Conservation (phyloP, 1,140 invertebrate species). For the Lepidotrigona ventralis region DNA sequence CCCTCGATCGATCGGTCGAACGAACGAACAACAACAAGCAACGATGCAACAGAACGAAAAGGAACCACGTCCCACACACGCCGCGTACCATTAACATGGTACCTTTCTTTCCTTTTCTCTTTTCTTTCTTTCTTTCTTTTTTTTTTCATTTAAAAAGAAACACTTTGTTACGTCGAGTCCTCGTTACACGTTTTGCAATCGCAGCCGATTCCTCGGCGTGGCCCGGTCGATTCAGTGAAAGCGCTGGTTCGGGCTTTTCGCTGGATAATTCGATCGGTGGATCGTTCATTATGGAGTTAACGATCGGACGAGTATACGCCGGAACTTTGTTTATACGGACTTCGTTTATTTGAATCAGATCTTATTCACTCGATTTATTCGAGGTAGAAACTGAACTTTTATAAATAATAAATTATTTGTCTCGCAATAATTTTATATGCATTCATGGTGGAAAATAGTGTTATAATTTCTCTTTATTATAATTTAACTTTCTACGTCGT, state of each 20-base stretch:
- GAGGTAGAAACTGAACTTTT: too few relatives aligned
- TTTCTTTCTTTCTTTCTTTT: neutral
- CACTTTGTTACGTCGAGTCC: conserved; percentile 9
- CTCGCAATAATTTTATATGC: too few relatives aligned
- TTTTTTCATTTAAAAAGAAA: neutral
- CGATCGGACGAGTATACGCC: neutral
- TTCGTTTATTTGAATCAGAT: too few relatives aligned
- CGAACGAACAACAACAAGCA: conserved; percentile 11
- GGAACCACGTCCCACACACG: conserved; percentile 50
- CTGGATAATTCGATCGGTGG: conserved; percentile 44
- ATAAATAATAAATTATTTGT: too few relatives aligned
- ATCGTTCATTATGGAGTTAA: neutral
- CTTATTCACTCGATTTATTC: too few relatives aligned
- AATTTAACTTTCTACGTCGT: neutral
- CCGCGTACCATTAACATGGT: conserved; percentile 40
- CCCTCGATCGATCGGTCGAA: conserved; percentile 26
- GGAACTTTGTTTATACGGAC: too few relatives aligned
- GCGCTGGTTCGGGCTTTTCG: conserved; percentile 40
- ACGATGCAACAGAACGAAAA: conserved; percentile 24
- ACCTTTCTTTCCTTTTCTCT: conserved; percentile 7
- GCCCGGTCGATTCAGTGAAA: conserved; percentile 51
- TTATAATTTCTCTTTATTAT: neutral
- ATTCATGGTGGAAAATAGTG: too few relatives aligned
- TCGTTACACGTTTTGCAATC: conserved; percentile 52
- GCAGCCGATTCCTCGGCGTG: conserved; percentile 28